These are phyloP conservation scores for Serranus cabrilla DNA, from an alignment of 2,797 vertebrate genomes.

Conservation along the genomic window DNA sequence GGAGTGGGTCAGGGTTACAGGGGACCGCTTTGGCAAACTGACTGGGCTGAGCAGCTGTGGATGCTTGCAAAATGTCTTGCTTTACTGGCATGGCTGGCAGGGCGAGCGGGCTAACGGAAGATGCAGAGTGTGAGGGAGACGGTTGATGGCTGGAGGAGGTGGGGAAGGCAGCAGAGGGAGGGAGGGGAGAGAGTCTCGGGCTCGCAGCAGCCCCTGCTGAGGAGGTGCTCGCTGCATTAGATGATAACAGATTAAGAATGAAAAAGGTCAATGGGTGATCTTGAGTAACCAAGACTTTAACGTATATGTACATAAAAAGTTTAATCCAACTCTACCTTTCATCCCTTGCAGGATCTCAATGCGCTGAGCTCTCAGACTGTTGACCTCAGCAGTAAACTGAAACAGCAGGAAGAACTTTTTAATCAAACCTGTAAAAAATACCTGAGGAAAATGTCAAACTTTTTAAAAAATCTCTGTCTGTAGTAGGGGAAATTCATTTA, in stretches of 20 bases:
- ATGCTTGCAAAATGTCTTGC: conserved; percentile 8
- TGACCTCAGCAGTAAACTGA: conserved; percentile 92
- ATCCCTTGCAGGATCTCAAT: conserved; percentile 94
- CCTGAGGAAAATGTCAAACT: neutral
- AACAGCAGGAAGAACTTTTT: conserved; percentile 11
- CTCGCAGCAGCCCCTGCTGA: conserved; percentile 9
- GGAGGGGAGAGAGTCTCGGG: conserved; percentile 17
- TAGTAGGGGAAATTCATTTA: no score
- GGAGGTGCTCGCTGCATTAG: neutral
- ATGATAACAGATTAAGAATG: conserved; percentile 24
- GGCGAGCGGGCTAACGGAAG: neutral
- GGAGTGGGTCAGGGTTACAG: conserved; percentile 32
- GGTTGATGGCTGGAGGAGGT: conserved; percentile 20
- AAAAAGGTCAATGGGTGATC: neutral
- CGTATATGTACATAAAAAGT: no score
- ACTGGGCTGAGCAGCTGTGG: conserved; percentile 61
- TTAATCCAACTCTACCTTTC: conserved; percentile 84
- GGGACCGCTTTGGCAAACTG: conserved; percentile 23
- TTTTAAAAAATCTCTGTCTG: no score
- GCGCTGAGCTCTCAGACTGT: conserved; percentile 89
- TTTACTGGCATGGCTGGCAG: conserved; percentile 23
- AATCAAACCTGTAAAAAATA: neutral
- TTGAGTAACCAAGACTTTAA: no score
- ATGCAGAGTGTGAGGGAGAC: neutral
- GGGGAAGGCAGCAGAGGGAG: conserved; percentile 5